Percentiles rank a stretch among this genome's conserved stretches.
phyloP scores from a whole-genome alignment of 2,797 vertebrate genomes.

The Poliocrania exsul region DNA sequence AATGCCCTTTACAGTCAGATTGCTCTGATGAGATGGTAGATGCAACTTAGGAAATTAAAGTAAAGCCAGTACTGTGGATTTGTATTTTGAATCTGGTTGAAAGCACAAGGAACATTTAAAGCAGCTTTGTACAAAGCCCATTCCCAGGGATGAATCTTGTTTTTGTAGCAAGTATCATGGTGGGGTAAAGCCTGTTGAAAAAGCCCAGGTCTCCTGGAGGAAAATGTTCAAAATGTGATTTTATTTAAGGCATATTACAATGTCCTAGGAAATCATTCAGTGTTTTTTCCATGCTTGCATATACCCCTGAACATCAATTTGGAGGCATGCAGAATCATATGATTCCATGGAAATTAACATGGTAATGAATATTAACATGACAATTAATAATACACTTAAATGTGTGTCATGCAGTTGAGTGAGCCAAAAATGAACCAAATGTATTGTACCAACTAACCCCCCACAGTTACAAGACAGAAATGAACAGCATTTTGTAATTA shows the following conservation, averaged over 20 bases:
- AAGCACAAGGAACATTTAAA: conserved; percentile 18
- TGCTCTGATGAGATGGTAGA: conserved; percentile 49
- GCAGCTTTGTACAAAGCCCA: conserved; percentile 23
- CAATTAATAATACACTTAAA: conserved; percentile 61
- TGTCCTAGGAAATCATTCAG: not conserved
- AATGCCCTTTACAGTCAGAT: not conserved
- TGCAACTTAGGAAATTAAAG: conserved; percentile 62
- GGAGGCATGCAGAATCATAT: not conserved
- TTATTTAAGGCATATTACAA: not conserved
- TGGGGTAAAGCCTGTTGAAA: not conserved
- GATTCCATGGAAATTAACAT: conserved; percentile 31
- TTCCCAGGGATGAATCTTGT: not conserved
- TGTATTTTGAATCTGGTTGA: conserved; percentile 42
- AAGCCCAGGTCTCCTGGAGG: not conserved
- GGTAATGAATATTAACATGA: conserved; percentile 45
- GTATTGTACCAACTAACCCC: conserved; percentile 36
- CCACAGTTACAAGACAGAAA: conserved; percentile 49
- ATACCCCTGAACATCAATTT: not conserved
- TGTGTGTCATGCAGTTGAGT: conserved; percentile 12
- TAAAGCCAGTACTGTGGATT: conserved; percentile 41
- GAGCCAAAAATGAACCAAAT: conserved; percentile 44
- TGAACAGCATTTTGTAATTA: conserved; percentile 66
- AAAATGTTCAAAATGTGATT: not conserved
- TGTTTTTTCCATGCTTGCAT: not conserved
- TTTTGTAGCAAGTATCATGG: not conserved